Conservation (phyloP, 23 tunicate species). For the Ascidia mentula region DNA sequence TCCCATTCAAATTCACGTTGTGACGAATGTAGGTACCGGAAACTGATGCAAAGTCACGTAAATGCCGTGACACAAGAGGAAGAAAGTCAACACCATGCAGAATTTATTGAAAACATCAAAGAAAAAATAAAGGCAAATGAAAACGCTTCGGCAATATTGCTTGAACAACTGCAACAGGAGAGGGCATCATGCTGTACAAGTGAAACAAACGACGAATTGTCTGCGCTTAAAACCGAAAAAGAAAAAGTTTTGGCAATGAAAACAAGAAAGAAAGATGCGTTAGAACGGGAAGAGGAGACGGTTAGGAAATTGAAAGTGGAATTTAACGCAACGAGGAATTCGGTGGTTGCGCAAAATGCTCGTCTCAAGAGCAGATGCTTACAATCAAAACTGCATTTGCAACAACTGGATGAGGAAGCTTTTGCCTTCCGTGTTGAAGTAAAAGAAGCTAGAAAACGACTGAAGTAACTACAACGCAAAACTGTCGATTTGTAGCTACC, state of each 20-base stretch:
- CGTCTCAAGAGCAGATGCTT: conserved; percentile 28
- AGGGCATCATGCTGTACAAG: background rate
- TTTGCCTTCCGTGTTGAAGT: conserved; percentile 26
- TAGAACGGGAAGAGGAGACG: background rate
- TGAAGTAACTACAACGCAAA: too few relatives aligned
- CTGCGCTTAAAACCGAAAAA: background rate
- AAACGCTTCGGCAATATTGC: background rate
- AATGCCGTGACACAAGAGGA: background rate
- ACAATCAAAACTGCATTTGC: conserved; percentile 18
- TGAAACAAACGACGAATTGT: background rate
- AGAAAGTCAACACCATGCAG: background rate
- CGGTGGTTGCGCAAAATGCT: conserved; percentile 33
- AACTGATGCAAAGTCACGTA: background rate
- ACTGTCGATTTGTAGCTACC: too few relatives aligned
- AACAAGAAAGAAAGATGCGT: background rate
- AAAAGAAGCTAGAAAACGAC: background rate
- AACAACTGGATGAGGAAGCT: conserved; percentile 46
- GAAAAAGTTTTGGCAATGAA: background rate
- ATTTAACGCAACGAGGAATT: background rate
- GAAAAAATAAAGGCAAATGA: background rate
- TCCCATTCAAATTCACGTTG: background rate
- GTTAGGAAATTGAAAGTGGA: background rate
- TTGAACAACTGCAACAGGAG: background rate
- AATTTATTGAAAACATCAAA: background rate
- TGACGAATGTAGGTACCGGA: background rate